Evolutionary conservation across 2,797 vertebrate genomes (phyloP), one percentile per base, ranked within the genome.

Genomic region (Moxostoma hubbsi): DNA sequence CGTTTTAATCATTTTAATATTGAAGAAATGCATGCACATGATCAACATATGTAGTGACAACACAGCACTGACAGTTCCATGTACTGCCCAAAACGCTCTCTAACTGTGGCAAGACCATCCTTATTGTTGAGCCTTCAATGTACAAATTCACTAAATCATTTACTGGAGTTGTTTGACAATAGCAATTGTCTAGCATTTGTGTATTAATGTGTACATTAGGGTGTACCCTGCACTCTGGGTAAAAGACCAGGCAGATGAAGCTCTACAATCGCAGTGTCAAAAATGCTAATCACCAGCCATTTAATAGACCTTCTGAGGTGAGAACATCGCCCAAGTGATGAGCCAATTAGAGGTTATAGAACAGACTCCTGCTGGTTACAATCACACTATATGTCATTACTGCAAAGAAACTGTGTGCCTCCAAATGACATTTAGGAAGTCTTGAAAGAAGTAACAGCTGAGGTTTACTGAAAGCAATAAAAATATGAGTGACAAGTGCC

Each of bases 241-340:
- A 74, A 76, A 70, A 76, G 67, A 47, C 51, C 61, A 75, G 63
- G 45, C 57, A 57, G 59, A 71, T 73, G 77, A 83, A 66, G 58
- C 61, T 73, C 82, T 71, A 50, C 74, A 50, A 16, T 47, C 68
- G 69, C 73, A 76, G 65, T 47, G 47, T 79, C 16, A 24, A 58
- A 67, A 62, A 74, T 69, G 43, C 68, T 85, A 83, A 83, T 84
- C 47, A 78, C 13, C 76, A 69, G 75, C 50, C 65, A 66, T 82
- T 83, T 79, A 63, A 66, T 12, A 63, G 69, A 66, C 50, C 57
- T 78, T 81, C 50, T 79, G 68, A 71, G 72, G 54, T 76, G 75
- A 80, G 71, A 78, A 50, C 9, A 46, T 16, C 50, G 15, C 73
- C 50, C 51, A 65, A 82, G 73, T 81, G 24, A 59, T 67, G 70